Evolutionary conservation across 2,113 vertebrate genomes (phyloP), one percentile per base, ranked within the genome.

Genomic region (Gallinago media): DNA sequence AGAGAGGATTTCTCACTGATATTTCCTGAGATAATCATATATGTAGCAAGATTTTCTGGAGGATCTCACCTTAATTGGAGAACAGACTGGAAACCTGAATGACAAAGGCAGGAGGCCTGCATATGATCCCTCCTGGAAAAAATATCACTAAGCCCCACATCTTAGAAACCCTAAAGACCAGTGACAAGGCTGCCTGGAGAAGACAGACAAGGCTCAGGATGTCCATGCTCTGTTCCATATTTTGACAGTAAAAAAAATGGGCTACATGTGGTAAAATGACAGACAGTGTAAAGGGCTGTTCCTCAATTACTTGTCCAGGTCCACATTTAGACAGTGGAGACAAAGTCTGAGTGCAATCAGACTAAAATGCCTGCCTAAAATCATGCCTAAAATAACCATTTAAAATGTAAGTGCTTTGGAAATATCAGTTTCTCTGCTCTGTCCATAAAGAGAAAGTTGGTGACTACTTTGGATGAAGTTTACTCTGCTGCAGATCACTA

Each of bases 201-300:
- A 70, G 22, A 90, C 40, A 4, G 5, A 25, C 52, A 31, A 56
- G 13, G 18, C 8, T 73, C 2, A 1, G 8, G 6, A 20, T 72
- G 6, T 27, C 15, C 4, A 1, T 44, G 2, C 0, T n/a, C 14
- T 61, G 15, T 40, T 78, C 40, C 11, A 4, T 61, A n/a, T 56
- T 88, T 72, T 82, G 36, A 46, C 16, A 79, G 32, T 27, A 84
- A 80, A 32, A 62, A 46, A 59, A 32, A 44, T 46, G 55, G 11
- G 17, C 59, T 50, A 38, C 12, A 52, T 3, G 70, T 2, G 0
- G 12, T 56, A 42, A 74, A 91, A 85, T 8, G 29, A 55, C 15
- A 42, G 62, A 29, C 44, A 46, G 2, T 34, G 7, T 16, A 68
- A 88, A 61, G 17, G 3, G 11, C 4, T 91, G 9, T 49, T 85